These are phyloP conservation scores for Hemiscyllium ocellatum DNA, from an alignment of 2,113 vertebrate genomes.

Conservation along the genomic window DNA sequence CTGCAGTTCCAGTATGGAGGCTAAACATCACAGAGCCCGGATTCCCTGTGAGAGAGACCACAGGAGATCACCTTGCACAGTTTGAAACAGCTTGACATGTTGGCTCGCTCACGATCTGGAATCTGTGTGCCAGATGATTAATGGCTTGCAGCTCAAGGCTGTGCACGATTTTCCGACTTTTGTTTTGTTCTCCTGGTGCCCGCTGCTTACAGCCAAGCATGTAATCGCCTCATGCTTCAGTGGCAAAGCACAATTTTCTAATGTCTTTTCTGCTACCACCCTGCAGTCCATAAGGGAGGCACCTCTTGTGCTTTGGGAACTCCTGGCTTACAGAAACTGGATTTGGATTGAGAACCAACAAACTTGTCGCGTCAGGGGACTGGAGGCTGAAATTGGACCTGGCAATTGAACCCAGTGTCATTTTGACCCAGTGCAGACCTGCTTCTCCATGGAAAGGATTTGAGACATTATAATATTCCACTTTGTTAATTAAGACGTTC, in stretches of 20 bases:
- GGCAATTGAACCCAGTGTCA: neutral
- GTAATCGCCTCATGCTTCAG: neutral
- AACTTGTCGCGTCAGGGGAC: neutral
- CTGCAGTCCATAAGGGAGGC: neutral
- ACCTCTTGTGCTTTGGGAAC: neutral
- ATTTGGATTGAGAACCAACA: neutral
- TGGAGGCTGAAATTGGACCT: neutral
- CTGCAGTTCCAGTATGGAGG: neutral
- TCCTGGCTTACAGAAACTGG: neutral
- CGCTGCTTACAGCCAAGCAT: neutral
- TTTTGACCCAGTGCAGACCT: neutral
- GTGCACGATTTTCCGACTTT: neutral
- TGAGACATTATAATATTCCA: neutral
- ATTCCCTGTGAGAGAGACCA: neutral
- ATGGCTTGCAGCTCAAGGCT: neutral
- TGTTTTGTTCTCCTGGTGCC: slow-evolving; percentile 12
- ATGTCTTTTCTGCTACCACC: neutral
- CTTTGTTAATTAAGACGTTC: slow-evolving; percentile 1
- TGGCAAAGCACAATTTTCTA: neutral
- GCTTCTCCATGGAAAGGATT: slow-evolving; percentile 18
- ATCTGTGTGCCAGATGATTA: neutral
- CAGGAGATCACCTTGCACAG: neutral
- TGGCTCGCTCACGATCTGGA: neutral
- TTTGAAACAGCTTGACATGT: neutral
- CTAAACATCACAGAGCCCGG: neutral